phyloP scores from a whole-genome alignment of 1,140 invertebrate species.

The Hylaeus volcanicus region DNA sequence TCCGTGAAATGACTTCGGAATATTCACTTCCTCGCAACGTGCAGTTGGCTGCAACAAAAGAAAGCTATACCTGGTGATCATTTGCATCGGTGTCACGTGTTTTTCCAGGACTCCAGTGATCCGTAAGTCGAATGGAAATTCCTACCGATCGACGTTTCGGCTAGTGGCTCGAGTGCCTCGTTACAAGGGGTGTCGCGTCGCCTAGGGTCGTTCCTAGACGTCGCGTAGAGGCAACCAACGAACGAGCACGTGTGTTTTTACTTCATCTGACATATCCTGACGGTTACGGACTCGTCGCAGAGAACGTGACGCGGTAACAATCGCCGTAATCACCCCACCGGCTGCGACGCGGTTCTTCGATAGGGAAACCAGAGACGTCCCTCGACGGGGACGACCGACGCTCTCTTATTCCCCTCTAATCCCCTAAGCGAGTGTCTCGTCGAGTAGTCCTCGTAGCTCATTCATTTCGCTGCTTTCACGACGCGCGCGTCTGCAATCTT shows the following conservation, averaged over 20 bases:
- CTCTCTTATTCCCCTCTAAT: neutral
- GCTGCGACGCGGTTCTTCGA: slow-evolving; percentile 27
- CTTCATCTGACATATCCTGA: slow-evolving; percentile 33
- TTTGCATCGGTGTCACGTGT: neutral
- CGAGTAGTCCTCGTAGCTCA: slow-evolving; percentile 10
- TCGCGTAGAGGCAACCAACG: slow-evolving; percentile 33
- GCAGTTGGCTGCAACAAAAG: neutral
- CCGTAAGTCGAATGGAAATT: slow-evolving; percentile 22
- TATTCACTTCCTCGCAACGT: neutral
- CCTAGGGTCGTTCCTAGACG: slow-evolving; percentile 25
- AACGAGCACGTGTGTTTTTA: slow-evolving; percentile 40
- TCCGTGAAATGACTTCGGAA: too few relatives aligned
- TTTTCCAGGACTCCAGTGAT: neutral
- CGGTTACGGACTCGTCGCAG: slow-evolving; percentile 1
- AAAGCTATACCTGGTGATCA: neutral
- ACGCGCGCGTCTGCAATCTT: slow-evolving; percentile 8
- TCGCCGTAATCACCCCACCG: slow-evolving; percentile 17
- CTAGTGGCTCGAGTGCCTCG: slow-evolving; percentile 32
- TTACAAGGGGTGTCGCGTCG: slow-evolving; percentile 19
- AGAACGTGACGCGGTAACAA: slow-evolving; percentile 39
- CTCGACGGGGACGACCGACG: neutral
- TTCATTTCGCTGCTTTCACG: slow-evolving; percentile 24
- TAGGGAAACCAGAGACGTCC: slow-evolving; percentile 32
- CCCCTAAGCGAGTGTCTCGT: slow-evolving; percentile 10
- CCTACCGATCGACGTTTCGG: slow-evolving; percentile 14